Evolutionary conservation across 2,113 vertebrate genomes (phyloP).

Genomic region (Platycercus adscitus): DNA sequence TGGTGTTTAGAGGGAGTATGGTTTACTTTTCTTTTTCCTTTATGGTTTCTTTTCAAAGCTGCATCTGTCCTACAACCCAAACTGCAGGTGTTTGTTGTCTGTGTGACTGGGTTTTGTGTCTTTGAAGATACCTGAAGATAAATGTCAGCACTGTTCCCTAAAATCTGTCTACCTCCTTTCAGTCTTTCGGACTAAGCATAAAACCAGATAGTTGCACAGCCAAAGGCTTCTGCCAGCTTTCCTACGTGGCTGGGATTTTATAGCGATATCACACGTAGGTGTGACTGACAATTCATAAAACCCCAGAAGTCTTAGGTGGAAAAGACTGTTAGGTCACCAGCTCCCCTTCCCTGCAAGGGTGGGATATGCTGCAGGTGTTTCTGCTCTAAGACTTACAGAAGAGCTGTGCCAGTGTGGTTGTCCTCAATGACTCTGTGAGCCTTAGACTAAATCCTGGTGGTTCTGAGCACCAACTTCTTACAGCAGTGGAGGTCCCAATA

Average conservation of each 20-base stretch:
- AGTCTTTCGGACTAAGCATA: background rate
- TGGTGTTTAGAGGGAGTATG: background rate
- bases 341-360: conserved; percentile 3
- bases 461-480: background rate
- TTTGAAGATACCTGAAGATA: background rate
- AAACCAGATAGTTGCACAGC: background rate
- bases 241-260: background rate
- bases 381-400: background rate
- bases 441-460: background rate
- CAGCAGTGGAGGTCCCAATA: background rate
- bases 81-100: background rate
- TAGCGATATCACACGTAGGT: background rate
- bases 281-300: conserved; percentile 14
- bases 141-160: background rate
- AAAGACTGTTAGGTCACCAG: conserved; percentile 6
- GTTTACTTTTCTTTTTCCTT: background rate
- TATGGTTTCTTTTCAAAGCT: background rate
- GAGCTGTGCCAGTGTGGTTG: background rate
- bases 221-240: conserved; percentile 10
- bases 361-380: background rate
- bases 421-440: background rate
- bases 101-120: background rate
- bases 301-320: background rate
- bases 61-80: background rate
- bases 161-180: background rate